Conservation (phyloP, 2,888 invertebrate genomes). For the Zygaena filipendulae region DNA sequence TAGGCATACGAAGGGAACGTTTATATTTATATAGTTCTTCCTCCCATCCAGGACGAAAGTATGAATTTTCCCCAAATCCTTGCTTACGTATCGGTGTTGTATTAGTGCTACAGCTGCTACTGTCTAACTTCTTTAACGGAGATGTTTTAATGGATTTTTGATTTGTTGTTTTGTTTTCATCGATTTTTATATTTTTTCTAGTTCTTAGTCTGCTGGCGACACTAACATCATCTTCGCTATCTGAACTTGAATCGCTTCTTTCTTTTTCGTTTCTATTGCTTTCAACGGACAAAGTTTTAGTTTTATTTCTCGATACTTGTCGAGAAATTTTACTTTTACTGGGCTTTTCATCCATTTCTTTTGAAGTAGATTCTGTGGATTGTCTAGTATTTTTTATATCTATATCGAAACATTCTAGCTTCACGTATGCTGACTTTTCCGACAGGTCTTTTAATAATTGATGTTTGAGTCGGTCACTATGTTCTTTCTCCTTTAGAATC, state of each 20-base stretch:
- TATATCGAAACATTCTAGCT: constrained; percentile 58
- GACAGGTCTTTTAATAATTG: constrained; percentile 53
- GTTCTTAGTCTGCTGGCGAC: constrained; percentile 50
- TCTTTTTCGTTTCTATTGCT: constrained; percentile 41
- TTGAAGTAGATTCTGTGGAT: constrained; percentile 36
- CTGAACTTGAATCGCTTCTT: constrained; percentile 40
- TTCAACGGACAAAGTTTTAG: constrained; percentile 34
- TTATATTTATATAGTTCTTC: constrained; percentile 86
- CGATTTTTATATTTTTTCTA: constrained; percentile 61
- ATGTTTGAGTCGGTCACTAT: constrained; percentile 42
- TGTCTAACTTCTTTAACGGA: constrained; percentile 41
- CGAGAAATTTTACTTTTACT: constrained; percentile 34
- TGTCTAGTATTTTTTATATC: constrained; percentile 49
- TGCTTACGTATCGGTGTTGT: constrained; percentile 61
- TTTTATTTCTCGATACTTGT: constrained; percentile 34
- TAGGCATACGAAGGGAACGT: constrained; percentile 83
- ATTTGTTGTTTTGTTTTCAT: constrained; percentile 32
- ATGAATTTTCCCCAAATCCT: constrained; percentile 76
- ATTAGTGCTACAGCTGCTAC: constrained; percentile 34
- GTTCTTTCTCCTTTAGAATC: constrained; percentile 46
- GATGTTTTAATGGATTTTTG: constrained; percentile 42
- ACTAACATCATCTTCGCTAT: constrained; percentile 45
- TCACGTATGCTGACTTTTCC: constrained; percentile 58
- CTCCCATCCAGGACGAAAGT: constrained; percentile 84
- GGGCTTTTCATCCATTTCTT: constrained; percentile 40